A percentile compares a stretch with the other conserved stretches of the same genome.
These are phyloP conservation scores for Sepiola atlantica DNA, from an alignment of 2,888 invertebrate genomes.

Conservation along the genomic window DNA sequence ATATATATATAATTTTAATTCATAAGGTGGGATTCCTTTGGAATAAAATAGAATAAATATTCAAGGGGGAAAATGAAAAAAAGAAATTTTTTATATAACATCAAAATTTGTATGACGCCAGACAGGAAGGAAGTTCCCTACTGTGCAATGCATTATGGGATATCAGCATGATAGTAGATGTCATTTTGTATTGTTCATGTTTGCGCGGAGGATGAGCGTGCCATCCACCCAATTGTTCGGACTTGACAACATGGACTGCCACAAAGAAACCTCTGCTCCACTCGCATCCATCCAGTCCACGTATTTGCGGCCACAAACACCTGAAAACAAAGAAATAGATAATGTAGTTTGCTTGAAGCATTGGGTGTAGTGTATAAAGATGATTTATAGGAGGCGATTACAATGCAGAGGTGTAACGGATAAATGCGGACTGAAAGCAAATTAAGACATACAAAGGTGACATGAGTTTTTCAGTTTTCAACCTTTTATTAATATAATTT, in stretches of 20 bases:
- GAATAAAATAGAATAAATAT: neutral
- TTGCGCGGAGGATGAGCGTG: constrained; percentile 86
- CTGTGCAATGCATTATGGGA: constrained; percentile 32
- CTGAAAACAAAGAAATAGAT: constrained; percentile 77
- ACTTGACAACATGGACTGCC: constrained; percentile 94
- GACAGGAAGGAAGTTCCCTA: neutral
- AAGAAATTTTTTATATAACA: neutral
- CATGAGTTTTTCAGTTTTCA: no score
- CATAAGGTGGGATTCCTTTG: neutral
- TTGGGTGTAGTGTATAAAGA: no score
- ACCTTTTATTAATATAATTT: no score
- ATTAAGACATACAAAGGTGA: no score
- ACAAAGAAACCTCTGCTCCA: constrained; percentile 90
- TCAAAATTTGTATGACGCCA: neutral
- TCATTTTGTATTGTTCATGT: constrained; percentile 69
- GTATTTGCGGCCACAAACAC: constrained; percentile 87
- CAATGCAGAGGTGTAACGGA: no score
- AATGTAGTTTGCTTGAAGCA: neutral
- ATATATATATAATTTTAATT: neutral
- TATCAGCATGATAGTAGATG: constrained; percentile 39
- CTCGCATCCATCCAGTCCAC: constrained; percentile 97
- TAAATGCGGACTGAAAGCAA: no score
- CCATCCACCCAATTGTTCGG: constrained; percentile 99
- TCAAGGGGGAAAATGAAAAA: neutral
- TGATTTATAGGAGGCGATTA: no score